A percentile compares a stretch with the other conserved stretches of the same genome.
phyloP scores from a whole-genome alignment of 2,797 vertebrate species.

The Takifugu rubripes region DNA sequence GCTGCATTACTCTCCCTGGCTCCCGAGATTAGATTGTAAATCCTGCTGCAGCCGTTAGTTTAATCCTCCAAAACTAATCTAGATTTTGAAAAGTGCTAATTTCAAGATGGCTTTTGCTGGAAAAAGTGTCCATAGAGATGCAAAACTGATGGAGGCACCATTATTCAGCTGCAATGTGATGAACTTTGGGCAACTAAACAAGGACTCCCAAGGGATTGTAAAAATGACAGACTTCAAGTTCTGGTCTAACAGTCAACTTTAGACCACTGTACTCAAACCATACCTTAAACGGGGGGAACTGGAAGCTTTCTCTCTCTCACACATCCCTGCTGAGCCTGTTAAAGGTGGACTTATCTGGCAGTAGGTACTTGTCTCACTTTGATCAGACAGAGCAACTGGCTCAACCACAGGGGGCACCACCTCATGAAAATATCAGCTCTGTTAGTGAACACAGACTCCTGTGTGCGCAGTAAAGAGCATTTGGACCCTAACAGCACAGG shows the following conservation, averaged over 20 bases:
- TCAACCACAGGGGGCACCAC: slow-evolving; percentile 60
- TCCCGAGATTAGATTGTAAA: background rate
- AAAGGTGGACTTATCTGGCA: slow-evolving; percentile 30
- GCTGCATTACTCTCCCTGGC: slow-evolving; percentile 6
- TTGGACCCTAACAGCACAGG: slow-evolving; percentile 47
- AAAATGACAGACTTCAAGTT: no score
- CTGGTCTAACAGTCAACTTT: no score
- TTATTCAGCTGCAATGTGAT: no score
- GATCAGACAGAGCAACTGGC: slow-evolving; percentile 54
- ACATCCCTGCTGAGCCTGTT: slow-evolving; percentile 18
- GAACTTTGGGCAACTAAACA: no score
- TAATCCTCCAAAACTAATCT: no score
- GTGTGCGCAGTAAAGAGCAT: slow-evolving; percentile 53
- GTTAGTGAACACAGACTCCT: slow-evolving; percentile 58
- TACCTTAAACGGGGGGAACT: no score
- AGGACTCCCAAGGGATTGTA: no score
- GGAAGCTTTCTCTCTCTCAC: slow-evolving; percentile 1
- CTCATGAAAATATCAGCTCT: slow-evolving; percentile 65
- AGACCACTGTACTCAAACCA: no score
- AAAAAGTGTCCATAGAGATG: no score
- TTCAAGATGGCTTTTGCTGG: no score
- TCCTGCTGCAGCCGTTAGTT: background rate
- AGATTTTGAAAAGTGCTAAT: no score
- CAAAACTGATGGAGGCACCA: no score
- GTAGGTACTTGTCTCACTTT: slow-evolving; percentile 49